A percentile compares a stretch with the other conserved stretches of the same genome.
Conservation (phyloP, 2,113 vertebrate genomes). For the Gymnorhina tibicen region DNA sequence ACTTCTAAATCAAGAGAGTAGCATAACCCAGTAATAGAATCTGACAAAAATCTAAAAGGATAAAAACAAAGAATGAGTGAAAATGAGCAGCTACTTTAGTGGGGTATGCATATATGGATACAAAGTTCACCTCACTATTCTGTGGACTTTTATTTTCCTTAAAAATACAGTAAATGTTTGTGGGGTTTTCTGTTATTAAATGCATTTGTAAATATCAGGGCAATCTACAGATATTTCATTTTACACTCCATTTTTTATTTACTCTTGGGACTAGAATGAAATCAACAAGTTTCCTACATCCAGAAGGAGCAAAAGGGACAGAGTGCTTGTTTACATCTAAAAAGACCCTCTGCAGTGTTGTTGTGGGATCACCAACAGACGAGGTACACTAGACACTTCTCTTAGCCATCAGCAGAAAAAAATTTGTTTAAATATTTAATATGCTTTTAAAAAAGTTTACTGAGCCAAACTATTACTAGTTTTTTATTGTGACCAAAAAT, state of each 20-base stretch:
- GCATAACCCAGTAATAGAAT: background rate
- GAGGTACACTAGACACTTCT: background rate
- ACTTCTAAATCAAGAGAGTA: background rate
- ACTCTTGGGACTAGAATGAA: background rate
- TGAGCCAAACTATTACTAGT: background rate
- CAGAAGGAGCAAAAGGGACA: background rate
- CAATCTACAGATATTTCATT: background rate
- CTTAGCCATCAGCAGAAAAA: background rate
- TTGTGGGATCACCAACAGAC: background rate
- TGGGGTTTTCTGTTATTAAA: background rate
- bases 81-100: background rate
- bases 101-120: background rate
- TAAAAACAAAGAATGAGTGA: background rate
- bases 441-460: background rate
- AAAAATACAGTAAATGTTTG: background rate
- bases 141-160: background rate
- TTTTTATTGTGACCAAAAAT: background rate
- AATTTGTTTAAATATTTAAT: background rate
- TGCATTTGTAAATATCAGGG: background rate
- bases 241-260: background rate
- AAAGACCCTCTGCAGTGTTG: background rate
- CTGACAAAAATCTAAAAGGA: background rate
- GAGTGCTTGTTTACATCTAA: background rate
- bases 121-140: background rate
- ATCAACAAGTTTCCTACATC: background rate